These are phyloP conservation scores for Drosophila hydei DNA, from an alignment of 1,140 invertebrate species.

Conservation along the genomic window DNA sequence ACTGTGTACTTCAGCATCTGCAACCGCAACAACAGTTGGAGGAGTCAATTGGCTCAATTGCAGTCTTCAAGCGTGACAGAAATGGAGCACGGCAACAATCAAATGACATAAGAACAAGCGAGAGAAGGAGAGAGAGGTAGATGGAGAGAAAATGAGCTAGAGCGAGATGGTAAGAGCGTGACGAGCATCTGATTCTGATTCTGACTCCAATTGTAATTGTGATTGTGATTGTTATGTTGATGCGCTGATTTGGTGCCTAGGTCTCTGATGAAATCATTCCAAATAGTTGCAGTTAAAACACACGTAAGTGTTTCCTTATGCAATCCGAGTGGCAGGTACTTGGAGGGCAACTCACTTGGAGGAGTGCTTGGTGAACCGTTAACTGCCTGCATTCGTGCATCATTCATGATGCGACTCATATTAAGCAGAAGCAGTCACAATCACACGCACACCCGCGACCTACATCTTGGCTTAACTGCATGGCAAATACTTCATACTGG, in stretches of 20 bases:
- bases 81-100: conserved; percentile 64
- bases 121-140: background rate
- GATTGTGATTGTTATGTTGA: conserved; percentile 46
- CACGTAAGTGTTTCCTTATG: conserved; percentile 45
- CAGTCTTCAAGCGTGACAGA: conserved; percentile 81
- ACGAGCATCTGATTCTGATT: conserved; percentile 36
- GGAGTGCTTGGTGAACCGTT: conserved; percentile 45
- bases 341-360: conserved; percentile 4
- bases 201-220: conserved; percentile 16
- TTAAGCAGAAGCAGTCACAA: conserved; percentile 3
- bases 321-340: conserved; percentile 30
- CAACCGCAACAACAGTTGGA: conserved; percentile 72
- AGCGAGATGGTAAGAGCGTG: conserved; percentile 30
- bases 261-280: conserved; percentile 69
- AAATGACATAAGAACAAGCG: conserved; percentile 37
- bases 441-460: conserved; percentile 26
- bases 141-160: background rate
- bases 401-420: conserved; percentile 41
- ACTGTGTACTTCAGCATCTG: conserved; percentile 53
- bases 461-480: conserved; percentile 22
- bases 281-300: conserved; percentile 40
- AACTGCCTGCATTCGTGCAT: conserved; percentile 38
- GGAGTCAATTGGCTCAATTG: conserved; percentile 78
- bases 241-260: conserved; percentile 50
- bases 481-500: conserved; percentile 14